Percentiles rank a stretch among this genome's conserved stretches.
These are phyloP conservation scores for Alexandromys fortis DNA, from an alignment of 2,113 vertebrate species.

Conservation along the genomic window DNA sequence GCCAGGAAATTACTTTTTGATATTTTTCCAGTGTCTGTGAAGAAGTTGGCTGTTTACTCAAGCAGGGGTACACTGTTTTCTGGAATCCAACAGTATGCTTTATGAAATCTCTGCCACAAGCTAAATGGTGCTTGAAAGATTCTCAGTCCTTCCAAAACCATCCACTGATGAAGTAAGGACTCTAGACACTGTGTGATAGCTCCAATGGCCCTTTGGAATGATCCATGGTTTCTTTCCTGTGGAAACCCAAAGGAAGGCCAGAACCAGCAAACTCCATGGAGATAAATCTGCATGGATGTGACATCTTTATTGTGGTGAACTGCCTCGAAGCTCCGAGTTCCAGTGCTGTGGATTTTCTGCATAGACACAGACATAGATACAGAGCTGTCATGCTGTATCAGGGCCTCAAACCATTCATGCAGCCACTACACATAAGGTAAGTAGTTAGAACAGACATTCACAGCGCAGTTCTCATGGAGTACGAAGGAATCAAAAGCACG, in stretches of 20 bases:
- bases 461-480: neutral
- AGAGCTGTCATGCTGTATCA: neutral
- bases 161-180: neutral
- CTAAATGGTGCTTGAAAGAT: slow-evolving; percentile 51
- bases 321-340: neutral
- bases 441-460: neutral
- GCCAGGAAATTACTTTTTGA: slow-evolving; percentile 14
- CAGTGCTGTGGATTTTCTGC: neutral
- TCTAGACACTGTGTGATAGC: neutral
- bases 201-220: neutral
- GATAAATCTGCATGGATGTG: neutral
- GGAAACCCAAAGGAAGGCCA: neutral
- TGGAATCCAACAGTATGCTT: neutral
- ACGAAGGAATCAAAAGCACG: neutral
- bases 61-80: neutral
- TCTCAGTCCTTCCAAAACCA: slow-evolving; percentile 2
- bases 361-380: neutral
- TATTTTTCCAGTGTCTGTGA: slow-evolving; percentile 18
- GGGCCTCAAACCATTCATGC: neutral
- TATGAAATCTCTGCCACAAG: neutral
- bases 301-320: neutral
- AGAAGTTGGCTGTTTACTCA: neutral
- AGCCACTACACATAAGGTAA: neutral
- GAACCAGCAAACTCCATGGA: neutral
- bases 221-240: neutral